Percentiles rank a stretch among this genome's conserved stretches.
Conservation (phyloP, 2,113 vertebrate species). For the Lanius collurio region DNA sequence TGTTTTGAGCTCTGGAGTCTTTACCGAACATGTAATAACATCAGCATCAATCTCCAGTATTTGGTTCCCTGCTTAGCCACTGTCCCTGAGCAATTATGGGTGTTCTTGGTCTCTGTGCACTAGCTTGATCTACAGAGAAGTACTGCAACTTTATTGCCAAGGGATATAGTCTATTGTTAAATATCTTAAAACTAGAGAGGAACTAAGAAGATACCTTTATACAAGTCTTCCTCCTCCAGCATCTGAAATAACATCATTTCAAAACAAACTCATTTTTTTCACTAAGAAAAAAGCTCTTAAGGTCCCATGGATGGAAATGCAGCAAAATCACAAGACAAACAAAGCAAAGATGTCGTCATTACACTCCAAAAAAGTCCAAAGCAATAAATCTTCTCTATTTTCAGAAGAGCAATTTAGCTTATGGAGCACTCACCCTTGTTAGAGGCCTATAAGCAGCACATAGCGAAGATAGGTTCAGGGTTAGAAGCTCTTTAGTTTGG, state of each 20-base stretch:
- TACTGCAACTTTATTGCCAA: neutral
- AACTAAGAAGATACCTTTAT: neutral
- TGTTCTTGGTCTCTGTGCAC: neutral
- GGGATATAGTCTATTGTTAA: neutral
- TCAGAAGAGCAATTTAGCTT: neutral
- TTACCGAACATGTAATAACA: neutral
- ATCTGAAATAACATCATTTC: neutral
- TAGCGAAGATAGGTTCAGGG: neutral
- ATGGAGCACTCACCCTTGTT: neutral
- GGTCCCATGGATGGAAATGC: neutral
- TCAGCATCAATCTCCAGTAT: neutral
- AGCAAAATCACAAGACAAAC: neutral
- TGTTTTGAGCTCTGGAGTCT: neutral
- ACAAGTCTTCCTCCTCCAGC: neutral
- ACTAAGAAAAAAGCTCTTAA: neutral
- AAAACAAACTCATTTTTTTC: neutral
- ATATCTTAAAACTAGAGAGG: neutral
- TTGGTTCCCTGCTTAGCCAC: neutral
- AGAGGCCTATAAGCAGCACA: neutral
- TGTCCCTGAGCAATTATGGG: neutral
- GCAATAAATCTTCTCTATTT: neutral
- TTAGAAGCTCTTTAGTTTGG: neutral
- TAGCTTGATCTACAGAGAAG: neutral
- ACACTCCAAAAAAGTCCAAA: neutral
- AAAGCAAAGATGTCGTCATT: neutral